phyloP scores from a whole-genome alignment of 2,797 vertebrate species.

The Acanthiza pusilla region DNA sequence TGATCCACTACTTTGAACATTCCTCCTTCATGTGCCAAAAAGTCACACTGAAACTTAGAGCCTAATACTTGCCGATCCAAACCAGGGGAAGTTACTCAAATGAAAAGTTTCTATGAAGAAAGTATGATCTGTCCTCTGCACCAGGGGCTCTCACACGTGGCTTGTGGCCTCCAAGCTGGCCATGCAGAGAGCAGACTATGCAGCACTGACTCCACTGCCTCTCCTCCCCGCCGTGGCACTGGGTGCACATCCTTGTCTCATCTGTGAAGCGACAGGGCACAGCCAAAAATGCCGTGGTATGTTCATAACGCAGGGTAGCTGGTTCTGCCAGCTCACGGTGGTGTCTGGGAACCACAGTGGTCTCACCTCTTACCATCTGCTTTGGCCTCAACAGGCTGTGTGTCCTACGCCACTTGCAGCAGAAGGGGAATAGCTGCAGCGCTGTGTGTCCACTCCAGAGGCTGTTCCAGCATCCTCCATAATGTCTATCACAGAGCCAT shows the following conservation, averaged over 20 bases:
- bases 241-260: neutral
- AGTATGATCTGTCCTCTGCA: neutral
- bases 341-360: neutral
- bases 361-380: neutral
- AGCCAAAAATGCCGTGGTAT: neutral
- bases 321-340: neutral
- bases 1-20: neutral
- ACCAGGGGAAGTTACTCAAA: neutral
- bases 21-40: neutral
- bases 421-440: neutral
- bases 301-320: neutral
- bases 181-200: neutral
- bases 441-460: neutral
- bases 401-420: neutral
- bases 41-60: neutral
- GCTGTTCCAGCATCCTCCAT: neutral
- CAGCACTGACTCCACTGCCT: neutral
- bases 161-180: neutral
- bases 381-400: neutral
- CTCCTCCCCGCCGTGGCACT: neutral
- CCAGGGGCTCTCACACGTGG: neutral
- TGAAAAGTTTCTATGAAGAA: neutral
- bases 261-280: neutral
- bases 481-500: accelerated
- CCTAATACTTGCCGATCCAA: neutral